Evolutionary conservation across 2,888 invertebrate species (phyloP).

Genomic region (Idaea dimidiata): DNA sequence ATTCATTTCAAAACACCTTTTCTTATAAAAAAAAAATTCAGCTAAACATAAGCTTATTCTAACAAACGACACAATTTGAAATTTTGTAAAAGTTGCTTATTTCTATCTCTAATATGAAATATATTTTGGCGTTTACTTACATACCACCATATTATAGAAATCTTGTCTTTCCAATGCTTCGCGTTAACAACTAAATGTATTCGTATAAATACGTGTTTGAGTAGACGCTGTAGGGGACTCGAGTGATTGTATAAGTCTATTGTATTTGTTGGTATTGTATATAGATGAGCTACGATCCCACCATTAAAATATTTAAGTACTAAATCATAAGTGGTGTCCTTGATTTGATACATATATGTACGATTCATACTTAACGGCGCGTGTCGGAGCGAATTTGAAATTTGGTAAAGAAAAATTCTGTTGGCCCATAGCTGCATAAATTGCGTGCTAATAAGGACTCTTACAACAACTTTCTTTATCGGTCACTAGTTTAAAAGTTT

Average conservation of each 20-base stretch:
- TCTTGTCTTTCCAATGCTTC: not conserved
- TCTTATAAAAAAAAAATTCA: too few species aligned
- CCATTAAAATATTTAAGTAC: constrained; percentile 78
- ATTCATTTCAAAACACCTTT: too few species aligned
- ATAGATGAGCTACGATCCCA: constrained; percentile 79
- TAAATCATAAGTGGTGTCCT: constrained; percentile 72
- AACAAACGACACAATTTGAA: too few species aligned
- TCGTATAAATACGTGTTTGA: constrained; percentile 26
- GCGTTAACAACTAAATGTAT: constrained; percentile 8
- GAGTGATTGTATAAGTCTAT: constrained; percentile 76
- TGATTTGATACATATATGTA: constrained; percentile 56
- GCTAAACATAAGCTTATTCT: too few species aligned
- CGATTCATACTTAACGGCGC: too few species aligned
- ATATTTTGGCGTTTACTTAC: constrained; percentile 3
- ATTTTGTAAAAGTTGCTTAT: too few species aligned
- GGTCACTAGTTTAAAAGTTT: too few species aligned
- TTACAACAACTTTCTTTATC: too few species aligned
- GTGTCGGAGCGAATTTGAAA: too few species aligned
- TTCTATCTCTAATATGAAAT: not conserved
- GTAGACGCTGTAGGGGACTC: constrained; percentile 64
- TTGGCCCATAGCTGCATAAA: too few species aligned
- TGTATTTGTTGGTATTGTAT: constrained; percentile 76
- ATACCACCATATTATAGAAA: not conserved
- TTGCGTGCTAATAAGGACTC: too few species aligned
- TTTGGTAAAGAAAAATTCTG: too few species aligned